A percentile compares a stretch with the other conserved stretches of the same genome.
Evolutionary conservation across 2,888 invertebrate species (phyloP).

Genomic region (Thumatha senex): DNA sequence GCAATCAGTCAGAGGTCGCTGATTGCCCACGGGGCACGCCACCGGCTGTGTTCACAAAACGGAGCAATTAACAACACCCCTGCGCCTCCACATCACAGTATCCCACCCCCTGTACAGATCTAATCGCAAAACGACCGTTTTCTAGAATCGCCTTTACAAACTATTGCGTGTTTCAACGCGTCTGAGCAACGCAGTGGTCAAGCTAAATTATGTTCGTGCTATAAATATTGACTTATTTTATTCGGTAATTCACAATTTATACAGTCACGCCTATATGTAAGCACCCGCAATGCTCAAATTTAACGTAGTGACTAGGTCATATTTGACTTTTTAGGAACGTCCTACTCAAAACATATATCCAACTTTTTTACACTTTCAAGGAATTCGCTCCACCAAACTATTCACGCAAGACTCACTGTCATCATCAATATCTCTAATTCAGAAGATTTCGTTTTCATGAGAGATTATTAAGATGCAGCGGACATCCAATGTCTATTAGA

Average conservation of each 20-base stretch:
- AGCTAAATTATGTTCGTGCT: conserved; percentile 33
- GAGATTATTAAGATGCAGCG: no score
- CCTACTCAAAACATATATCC: no score
- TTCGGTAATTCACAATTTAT: conserved; percentile 24
- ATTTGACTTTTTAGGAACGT: no score
- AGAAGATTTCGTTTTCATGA: no score
- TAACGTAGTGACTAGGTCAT: no score
- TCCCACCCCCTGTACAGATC: conserved; percentile 62
- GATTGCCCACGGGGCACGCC: conserved; percentile 80
- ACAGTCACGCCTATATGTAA: background rate
- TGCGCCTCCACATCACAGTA: conserved; percentile 43
- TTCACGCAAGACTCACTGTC: no score
- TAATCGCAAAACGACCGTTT: conserved; percentile 83
- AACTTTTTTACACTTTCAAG: no score
- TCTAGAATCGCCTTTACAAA: conserved; percentile 81
- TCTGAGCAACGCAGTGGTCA: conserved; percentile 41
- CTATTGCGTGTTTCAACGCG: conserved; percentile 71
- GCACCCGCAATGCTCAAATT: no score
- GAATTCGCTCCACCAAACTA: no score
- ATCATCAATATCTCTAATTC: no score
- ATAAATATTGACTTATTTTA: conserved; percentile 30
- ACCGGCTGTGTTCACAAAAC: conserved; percentile 82
- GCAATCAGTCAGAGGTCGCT: conserved; percentile 81
- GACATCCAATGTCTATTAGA: no score
- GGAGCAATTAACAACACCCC: conserved; percentile 80